Evolutionary conservation across 2,113 vertebrate species (phyloP).

Genomic region (Python bivittatus): DNA sequence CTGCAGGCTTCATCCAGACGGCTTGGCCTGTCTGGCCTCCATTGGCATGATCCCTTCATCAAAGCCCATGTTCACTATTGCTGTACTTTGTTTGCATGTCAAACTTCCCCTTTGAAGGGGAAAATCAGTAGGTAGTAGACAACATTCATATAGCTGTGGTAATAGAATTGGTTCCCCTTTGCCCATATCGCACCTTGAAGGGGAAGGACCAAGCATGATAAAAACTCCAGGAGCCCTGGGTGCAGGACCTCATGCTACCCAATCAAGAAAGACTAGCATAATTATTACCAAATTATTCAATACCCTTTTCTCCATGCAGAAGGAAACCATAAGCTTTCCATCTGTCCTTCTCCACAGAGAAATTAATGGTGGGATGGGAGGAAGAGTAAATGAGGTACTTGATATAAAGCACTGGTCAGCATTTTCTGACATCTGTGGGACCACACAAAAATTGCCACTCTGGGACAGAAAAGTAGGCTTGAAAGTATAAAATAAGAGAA

Average conservation of each 20-base stretch:
- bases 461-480: background rate
- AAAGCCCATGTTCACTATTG: background rate
- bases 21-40: background rate
- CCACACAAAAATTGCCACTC: background rate
- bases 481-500: background rate
- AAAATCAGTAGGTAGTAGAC: background rate
- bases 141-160: background rate
- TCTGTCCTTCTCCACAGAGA: background rate
- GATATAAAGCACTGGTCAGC: background rate
- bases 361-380: background rate
- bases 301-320: background rate
- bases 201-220: background rate
- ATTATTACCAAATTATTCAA: background rate
- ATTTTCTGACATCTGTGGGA: background rate
- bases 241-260: background rate
- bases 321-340: background rate
- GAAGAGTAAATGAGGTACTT: background rate
- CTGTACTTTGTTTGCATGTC: background rate
- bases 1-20: background rate
- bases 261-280: background rate
- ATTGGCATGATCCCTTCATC: background rate
- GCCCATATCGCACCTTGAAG: background rate
- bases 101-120: background rate
- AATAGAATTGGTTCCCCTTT: background rate
- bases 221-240: background rate